A percentile compares a stretch with the other conserved stretches of the same genome.
Evolutionary conservation across 1,140 invertebrate species (phyloP).

Genomic region (Pseudoatta argentina): DNA sequence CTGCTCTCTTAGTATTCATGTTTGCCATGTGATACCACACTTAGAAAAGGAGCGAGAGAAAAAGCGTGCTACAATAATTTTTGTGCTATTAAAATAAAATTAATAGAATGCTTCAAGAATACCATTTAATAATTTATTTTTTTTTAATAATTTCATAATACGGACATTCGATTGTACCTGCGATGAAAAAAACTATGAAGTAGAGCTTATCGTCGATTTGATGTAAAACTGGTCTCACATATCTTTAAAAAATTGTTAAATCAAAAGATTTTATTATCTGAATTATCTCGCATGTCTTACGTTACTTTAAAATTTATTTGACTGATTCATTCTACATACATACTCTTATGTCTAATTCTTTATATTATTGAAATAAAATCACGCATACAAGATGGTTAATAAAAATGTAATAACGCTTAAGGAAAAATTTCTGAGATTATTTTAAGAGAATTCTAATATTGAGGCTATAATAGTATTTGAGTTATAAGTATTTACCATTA

Average conservation of each 20-base stretch:
- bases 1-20: background rate
- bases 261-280: background rate
- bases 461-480: background rate
- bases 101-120: background rate
- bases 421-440: background rate
- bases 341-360: background rate
- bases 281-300: background rate
- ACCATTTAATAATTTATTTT: background rate
- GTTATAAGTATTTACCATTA: background rate
- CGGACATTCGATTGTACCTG: background rate
- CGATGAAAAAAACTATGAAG: background rate
- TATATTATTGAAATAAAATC: conserved; percentile 30
- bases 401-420: background rate
- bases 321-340: background rate
- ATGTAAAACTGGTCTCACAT: background rate
- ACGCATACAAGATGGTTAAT: background rate
- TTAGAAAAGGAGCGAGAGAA: background rate
- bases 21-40: background rate
- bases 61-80: background rate
- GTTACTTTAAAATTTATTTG: background rate
- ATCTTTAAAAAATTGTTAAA: background rate
- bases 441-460: background rate
- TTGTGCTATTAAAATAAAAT: background rate
- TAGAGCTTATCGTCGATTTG: background rate
- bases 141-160: background rate